phyloP scores from a whole-genome alignment of 2,113 vertebrate species.

The Peromyscus leucopus region DNA sequence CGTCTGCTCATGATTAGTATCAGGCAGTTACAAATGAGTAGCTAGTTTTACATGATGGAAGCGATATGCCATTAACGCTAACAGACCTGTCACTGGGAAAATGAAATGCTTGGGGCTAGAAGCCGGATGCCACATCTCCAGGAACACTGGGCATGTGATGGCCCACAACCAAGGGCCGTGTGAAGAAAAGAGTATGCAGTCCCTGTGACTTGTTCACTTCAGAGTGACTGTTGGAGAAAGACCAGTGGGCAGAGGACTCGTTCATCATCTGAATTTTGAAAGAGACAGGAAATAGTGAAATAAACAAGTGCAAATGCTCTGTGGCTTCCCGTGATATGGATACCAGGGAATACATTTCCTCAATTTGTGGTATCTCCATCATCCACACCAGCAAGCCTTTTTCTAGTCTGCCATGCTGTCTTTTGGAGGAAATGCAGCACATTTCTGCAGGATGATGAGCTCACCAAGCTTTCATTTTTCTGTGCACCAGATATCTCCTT shows the following conservation, averaged over 20 bases:
- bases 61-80: neutral
- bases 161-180: fast-evolving
- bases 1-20: neutral
- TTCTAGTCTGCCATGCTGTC: neutral
- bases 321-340: fast-evolving
- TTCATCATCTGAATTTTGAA: neutral
- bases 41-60: neutral
- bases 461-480: neutral
- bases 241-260: fast-evolving
- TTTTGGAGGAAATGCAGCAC: neutral
- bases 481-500: neutral
- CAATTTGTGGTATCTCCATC: neutral
- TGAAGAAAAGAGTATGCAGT: no score
- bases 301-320: fast-evolving
- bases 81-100: neutral
- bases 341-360: neutral
- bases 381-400: neutral
- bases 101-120: neutral
- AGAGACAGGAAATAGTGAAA: neutral
- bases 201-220: neutral
- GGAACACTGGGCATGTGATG: fast-evolving
- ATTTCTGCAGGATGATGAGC: fast-evolving
- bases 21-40: neutral
- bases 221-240: neutral
- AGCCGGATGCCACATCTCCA: no score